Base-by-base conservation (phyloP, 2,797 vertebrate genomes). In the Cyclura pinguis region DNA sequence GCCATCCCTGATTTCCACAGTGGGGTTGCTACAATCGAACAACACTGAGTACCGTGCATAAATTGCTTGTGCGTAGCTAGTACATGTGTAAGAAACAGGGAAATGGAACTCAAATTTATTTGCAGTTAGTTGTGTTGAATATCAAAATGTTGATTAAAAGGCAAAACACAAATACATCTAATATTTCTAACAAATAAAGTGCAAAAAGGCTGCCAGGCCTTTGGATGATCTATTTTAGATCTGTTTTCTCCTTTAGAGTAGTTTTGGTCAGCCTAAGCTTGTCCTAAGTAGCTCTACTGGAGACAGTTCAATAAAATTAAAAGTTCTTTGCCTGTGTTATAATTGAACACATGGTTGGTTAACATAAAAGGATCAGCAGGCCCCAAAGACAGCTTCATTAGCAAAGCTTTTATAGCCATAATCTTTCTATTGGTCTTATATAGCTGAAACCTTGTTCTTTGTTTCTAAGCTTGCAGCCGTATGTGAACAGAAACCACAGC, bases 381-480 rank as follows among this genome's bases (percentile, higher is more conserved):
- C 27, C 32, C 32, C 69, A 86, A 74, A 69, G 27, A 69, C 67
- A 69, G 4, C 20, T 62, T 62, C 29, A 69, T 69, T 13, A 69
- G n/a, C 18, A 72, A 47, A 84, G 22, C 1, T 50, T 78, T 86
- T 35, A 57, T 27, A 20, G 35, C 42, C 6, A 55, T 24, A 29
- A 86, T 38, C n/a, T 29, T 74, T 16, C 22, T 76, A 86, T 1
- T 8, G 35, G 13, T 16, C 6, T 14, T 59, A 86, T 18, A 35
- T 50, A 55, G 88, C 72, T 76, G 20, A 7, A 86, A 59, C 14
- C 22, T 92, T 64, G 50, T 32, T 92, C 59, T 88, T 85, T 78
- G 4, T n/a, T 90, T 84, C 20, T 9, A 91, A 22, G 14, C 47
- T 57, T 76, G 16, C 20, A 85, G 12, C 89, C 0, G 52, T 0